Evolutionary conservation across 2,113 vertebrate genomes (phyloP).

Genomic region (Rhea pennata): DNA sequence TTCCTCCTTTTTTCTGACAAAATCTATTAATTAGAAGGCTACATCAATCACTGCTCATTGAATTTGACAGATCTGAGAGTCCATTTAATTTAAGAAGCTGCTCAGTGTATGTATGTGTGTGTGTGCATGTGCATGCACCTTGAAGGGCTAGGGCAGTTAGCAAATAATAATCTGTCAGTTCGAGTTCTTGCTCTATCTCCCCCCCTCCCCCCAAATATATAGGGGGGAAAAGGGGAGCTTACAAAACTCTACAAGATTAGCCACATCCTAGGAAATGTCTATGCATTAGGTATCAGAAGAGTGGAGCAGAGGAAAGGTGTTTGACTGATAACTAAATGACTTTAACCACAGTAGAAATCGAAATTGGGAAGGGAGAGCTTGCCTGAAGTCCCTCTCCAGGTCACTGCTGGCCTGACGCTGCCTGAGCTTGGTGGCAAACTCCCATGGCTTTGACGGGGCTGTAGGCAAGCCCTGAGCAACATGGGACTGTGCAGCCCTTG

Average conservation of each 20-base stretch:
- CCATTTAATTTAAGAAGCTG: not conserved
- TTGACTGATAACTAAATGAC: not conserved
- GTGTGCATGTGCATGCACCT: not conserved
- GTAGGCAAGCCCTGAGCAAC: too few relatives aligned
- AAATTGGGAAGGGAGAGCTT: not conserved
- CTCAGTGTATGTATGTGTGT: not conserved
- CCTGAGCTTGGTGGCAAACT: not conserved
- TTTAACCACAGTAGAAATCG: not conserved
- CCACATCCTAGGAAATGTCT: not conserved
- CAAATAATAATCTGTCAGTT: not conserved
- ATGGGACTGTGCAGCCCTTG: not conserved
- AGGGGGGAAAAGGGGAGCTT: accelerated
- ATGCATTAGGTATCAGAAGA: not conserved
- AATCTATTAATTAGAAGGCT: conserved; percentile 26
- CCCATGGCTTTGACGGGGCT: not conserved
- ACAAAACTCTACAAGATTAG: not conserved
- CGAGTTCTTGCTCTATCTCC: not conserved
- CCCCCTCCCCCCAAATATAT: not conserved
- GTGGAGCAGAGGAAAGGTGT: not conserved
- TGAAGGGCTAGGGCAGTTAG: not conserved
- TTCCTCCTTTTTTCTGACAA: conserved; percentile 10
- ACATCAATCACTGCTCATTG: not conserved
- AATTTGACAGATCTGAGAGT: conserved; percentile 20
- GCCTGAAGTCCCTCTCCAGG: not conserved
- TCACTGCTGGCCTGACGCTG: not conserved